Evolutionary conservation across 1,140 invertebrate species (phyloP).

Genomic region (Colletes gigas): DNA sequence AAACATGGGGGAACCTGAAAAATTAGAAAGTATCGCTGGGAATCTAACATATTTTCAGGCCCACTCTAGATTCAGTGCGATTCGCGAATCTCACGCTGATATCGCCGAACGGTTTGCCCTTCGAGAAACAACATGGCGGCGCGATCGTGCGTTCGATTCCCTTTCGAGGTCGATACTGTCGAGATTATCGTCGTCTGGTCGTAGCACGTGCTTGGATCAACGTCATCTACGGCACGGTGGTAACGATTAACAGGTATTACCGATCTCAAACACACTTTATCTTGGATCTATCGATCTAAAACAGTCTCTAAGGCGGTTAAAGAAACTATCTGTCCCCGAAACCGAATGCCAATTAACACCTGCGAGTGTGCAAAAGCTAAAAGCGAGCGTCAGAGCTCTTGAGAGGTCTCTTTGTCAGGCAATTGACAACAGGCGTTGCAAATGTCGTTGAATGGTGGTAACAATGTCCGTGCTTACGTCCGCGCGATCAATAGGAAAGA

Average conservation of each 20-base stretch:
- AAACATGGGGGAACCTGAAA: too few species aligned
- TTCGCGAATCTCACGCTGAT: constrained; percentile 85
- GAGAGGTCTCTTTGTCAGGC: too few species aligned
- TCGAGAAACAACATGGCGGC: constrained; percentile 74
- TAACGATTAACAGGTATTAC: constrained; percentile 81
- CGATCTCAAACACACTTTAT: too few species aligned
- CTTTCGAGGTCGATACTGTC: constrained; percentile 79
- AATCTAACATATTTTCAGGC: constrained; percentile 1
- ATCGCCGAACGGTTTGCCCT: constrained; percentile 85
- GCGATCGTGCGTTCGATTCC: constrained; percentile 80
- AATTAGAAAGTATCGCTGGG: too few species aligned
- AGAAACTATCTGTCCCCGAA: too few species aligned
- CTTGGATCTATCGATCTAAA: too few species aligned
- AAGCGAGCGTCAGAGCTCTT: too few species aligned
- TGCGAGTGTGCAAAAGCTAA: too few species aligned
- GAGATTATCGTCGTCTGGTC: constrained; percentile 80
- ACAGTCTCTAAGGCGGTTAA: too few species aligned
- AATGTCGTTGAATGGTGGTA: not conserved
- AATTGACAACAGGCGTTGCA: too few species aligned
- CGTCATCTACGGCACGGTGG: constrained; percentile 81
- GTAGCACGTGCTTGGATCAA: constrained; percentile 81
- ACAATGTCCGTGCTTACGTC: not conserved
- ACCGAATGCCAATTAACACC: too few species aligned
- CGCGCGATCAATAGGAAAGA: constrained; percentile 76
- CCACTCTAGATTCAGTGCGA: constrained; percentile 67